Base-by-base conservation (phyloP, 1,140 invertebrate species). In the Hydropsyche tenuis region DNA sequence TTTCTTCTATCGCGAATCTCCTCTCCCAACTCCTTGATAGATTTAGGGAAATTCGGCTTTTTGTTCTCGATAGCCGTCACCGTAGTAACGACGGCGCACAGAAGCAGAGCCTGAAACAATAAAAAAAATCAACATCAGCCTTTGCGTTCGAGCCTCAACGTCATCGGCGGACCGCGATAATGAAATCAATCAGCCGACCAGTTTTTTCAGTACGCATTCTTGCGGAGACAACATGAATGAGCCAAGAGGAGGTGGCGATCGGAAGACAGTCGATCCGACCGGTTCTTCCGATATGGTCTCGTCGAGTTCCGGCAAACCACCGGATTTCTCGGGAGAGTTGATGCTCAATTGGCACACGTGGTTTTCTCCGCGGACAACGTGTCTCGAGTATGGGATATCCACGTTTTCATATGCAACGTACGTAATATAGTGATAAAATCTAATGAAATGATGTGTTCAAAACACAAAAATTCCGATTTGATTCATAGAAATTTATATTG, bases 1-100 rank as follows among this genome's bases (percentile, higher is more conserved):
- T 88, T 87, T 77, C 87, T 83, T 69, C 86, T 87, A 30, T 86
- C 83, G 78, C 86, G 79, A 75, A 84, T 83, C 65, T 82, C 85
- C 6, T 87, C 85, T 78, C 81, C 81, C 9, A 78, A 42, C 66
- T 78, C 77, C 60, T 80, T 81, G 83, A 81, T 81, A 79, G 83
- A 82, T 80, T 83, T 83, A n/a, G n/a, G n/a, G 81, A 81, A 81
- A 83, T 84, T 79, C 80, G 78, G 81, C 84, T 85, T 77, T 80
- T 78, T 75, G 82, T 85, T 75, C 81, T 79, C 77, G 82, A 85
- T 75, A 81, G 71, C 85, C 23, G 85, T 84, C 72, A 78, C 79
- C 65, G 82, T 76, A 77, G 81, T 70, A 80, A 80, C 83, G 82
- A 86, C 82, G 78, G 83, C 83, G 83, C 82, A 81, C 73, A 86